A percentile compares a stretch with the other conserved stretches of the same genome.
Evolutionary conservation across 2,888 invertebrate genomes (phyloP).

Genomic region (Rhagophthalmus giganteus): DNA sequence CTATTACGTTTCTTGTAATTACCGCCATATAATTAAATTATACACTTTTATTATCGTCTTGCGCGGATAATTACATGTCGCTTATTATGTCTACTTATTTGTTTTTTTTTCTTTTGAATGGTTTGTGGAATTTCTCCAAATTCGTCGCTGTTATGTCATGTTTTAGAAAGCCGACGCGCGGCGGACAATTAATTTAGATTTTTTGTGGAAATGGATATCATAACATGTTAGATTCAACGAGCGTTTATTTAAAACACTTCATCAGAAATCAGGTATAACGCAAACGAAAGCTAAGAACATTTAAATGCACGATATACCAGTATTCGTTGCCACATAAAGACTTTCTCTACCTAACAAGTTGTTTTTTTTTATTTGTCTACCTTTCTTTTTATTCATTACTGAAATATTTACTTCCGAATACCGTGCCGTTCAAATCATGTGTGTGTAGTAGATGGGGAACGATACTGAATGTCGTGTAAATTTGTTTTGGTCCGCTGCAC

Average conservation of each 20-base stretch:
- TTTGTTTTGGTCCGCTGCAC: constrained; percentile 12
- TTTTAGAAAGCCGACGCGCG: not conserved
- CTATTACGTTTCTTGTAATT: no score
- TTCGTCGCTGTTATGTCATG: not conserved
- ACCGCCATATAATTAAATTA: no score
- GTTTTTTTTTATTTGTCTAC: constrained; percentile 33
- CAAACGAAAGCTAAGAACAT: constrained; percentile 28
- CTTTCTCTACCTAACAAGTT: constrained; percentile 38
- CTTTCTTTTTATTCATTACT: constrained; percentile 22
- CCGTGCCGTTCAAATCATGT: constrained; percentile 4
- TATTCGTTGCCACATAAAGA: constrained; percentile 30
- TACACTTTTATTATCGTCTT: not conserved
- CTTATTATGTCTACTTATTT: no score
- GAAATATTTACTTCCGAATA: constrained; percentile 24
- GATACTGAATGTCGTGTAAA: not conserved
- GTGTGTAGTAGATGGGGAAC: not conserved
- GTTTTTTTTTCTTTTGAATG: no score
- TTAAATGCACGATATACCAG: constrained; percentile 22
- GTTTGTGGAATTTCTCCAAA: no score
- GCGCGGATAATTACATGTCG: not conserved
- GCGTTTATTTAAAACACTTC: no score
- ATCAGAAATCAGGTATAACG: constrained; percentile 6
- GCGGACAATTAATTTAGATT: not conserved
- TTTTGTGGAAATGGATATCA: not conserved
- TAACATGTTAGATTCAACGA: no score